A percentile compares a stretch with the other conserved stretches of the same genome.
phyloP scores from a whole-genome alignment of 2,888 invertebrate species.

The Piscicola geometra region DNA sequence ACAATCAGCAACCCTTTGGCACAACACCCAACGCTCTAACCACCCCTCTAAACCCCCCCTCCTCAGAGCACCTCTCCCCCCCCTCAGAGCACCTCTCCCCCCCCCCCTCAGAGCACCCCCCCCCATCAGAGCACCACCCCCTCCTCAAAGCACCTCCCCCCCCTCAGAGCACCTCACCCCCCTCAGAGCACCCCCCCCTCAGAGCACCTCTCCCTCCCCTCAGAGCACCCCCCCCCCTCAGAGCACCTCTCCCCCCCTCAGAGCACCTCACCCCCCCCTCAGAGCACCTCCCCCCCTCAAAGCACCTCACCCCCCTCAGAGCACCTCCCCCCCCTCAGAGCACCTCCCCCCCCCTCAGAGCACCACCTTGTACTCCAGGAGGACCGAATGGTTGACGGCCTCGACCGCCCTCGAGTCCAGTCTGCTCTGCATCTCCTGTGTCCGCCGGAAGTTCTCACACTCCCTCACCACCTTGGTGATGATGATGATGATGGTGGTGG shows the following conservation, averaged over 20 bases:
- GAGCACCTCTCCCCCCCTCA: neutral
- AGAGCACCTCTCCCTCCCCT: neutral
- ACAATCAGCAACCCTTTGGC: too few relatives aligned
- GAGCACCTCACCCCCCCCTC: neutral
- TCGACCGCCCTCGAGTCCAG: slow-evolving; percentile 24
- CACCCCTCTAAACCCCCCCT: neutral
- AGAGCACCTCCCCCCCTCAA: neutral
- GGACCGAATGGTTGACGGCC: slow-evolving; percentile 39
- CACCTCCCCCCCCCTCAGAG: neutral
- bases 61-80: neutral
- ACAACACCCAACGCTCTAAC: too few relatives aligned
- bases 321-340: neutral
- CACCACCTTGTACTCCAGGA: slow-evolving; percentile 48
- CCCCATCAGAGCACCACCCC: too few relatives aligned
- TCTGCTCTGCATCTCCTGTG: slow-evolving; percentile 28
- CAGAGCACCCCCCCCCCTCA: neutral
- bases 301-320: neutral
- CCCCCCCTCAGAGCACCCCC: too few relatives aligned
- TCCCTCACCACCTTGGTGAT: slow-evolving; percentile 23
- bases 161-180: too few relatives aligned
- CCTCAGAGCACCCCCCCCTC: neutral
- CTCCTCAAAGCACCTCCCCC: too few relatives aligned
- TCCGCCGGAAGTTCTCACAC: slow-evolving; percentile 27
- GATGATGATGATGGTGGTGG: too few relatives aligned
- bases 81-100: neutral